These are phyloP conservation scores for Percina caprodes DNA, from an alignment of 2,113 vertebrate genomes.

Conservation along the genomic window DNA sequence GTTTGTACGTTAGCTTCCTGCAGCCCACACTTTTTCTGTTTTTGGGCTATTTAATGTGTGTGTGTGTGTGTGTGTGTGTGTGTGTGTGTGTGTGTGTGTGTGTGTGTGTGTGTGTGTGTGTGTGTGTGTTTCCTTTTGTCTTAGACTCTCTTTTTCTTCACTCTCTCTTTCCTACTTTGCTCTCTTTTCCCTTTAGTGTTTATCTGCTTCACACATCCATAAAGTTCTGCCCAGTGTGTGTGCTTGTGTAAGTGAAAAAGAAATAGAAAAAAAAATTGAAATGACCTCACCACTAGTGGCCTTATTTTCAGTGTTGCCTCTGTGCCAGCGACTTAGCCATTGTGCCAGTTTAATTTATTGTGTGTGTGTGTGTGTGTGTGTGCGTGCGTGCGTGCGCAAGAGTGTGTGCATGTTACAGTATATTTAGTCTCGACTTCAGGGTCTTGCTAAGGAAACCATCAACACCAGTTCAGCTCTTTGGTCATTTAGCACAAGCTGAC, in stretches of 20 bases:
- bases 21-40: not conserved
- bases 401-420: constrained; percentile 2
- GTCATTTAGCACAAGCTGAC: constrained; percentile 68
- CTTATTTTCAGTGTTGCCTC: constrained; percentile 58
- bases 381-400: not conserved
- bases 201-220: constrained; percentile 1
- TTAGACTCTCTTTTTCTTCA: not conserved
- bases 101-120: not conserved
- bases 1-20: not conserved
- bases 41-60: constrained; percentile 1
- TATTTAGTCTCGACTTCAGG: constrained; percentile 57
- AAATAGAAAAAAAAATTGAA: constrained; percentile 26
- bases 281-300: constrained; percentile 52
- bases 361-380: no score
- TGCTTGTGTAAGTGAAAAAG: not conserved
- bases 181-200: not conserved
- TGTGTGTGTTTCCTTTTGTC: no score
- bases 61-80: not conserved
- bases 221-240: constrained; percentile 1
- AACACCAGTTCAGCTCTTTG: constrained; percentile 29
- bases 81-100: not conserved
- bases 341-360: constrained; percentile 56
- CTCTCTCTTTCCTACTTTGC: not conserved
- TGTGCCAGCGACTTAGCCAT: constrained; percentile 36
- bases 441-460: constrained; percentile 46